These are phyloP conservation scores for Araneus ventricosus DNA, from an alignment of 1,140 invertebrate genomes.

Conservation along the genomic window DNA sequence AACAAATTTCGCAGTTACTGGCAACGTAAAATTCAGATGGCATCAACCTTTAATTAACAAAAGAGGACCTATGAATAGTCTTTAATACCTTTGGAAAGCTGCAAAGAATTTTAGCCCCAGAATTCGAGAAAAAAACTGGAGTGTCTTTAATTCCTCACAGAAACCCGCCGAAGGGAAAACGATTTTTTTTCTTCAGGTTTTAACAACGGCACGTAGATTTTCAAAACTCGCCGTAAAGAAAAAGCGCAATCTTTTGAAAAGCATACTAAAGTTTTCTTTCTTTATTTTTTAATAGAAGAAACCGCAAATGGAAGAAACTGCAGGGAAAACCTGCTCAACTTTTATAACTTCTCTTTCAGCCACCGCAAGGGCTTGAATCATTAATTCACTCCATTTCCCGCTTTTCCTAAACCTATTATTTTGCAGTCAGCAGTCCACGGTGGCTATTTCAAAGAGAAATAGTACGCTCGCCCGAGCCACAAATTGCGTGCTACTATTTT, in stretches of 20 bases:
- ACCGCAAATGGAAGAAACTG: not conserved
- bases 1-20: too few species aligned
- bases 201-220: not conserved
- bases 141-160: too few species aligned
- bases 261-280: not conserved
- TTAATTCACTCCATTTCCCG: not conserved
- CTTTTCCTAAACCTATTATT: not conserved
- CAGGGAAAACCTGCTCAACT: not conserved
- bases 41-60: too few species aligned
- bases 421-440: not conserved
- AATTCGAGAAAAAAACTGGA: too few species aligned
- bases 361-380: not conserved
- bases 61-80: too few species aligned
- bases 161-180: too few species aligned
- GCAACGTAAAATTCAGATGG: too few species aligned
- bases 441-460: not conserved
- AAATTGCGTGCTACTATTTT: conserved; percentile 27
- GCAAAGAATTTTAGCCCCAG: too few species aligned
- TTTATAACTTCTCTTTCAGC: not conserved
- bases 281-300: not conserved
- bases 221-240: not conserved
- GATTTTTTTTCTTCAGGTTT: not conserved
- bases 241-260: not conserved
- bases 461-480: not conserved
- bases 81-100: too few species aligned